A percentile compares a stretch with the other conserved stretches of the same genome.
Conservation (phyloP, 2,888 invertebrate genomes). For the Baccha elongata region DNA sequence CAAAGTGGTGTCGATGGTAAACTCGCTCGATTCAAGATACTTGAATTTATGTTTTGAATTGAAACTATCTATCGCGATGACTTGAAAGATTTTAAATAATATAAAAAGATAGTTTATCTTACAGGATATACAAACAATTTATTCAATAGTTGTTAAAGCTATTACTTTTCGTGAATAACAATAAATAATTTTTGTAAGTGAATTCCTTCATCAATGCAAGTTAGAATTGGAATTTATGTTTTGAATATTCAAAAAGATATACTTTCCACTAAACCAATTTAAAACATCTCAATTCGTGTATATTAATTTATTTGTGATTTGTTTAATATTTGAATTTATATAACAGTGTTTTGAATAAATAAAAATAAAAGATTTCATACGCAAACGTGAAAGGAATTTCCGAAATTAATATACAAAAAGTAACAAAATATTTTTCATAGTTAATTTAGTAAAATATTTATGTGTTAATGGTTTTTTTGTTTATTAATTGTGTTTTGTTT, state of each 20-base stretch:
- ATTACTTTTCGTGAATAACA: neutral
- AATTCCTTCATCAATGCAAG: neutral
- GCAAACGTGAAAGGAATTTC: conserved; percentile 19
- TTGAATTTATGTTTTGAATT: conserved; percentile 18
- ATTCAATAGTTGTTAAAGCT: too few species aligned
- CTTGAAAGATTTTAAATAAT: conserved; percentile 4
- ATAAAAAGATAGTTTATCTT: neutral
- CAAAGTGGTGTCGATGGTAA: neutral
- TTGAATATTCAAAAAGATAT: conserved; percentile 34
- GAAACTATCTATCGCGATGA: conserved; percentile 14
- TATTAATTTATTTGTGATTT: conserved; percentile 38
- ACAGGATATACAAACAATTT: too few species aligned
- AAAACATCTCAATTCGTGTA: conserved; percentile 18
- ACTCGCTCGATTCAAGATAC: conserved; percentile 3
- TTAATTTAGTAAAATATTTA: neutral
- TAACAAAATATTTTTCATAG: conserved; percentile 2
- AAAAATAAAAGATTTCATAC: conserved; percentile 58
- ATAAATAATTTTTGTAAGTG: neutral
- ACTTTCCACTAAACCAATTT: conserved; percentile 11
- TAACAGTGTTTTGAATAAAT: conserved; percentile 62
- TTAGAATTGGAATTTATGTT: conserved; percentile 12
- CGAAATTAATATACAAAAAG: neutral
- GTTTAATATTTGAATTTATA: conserved; percentile 45
- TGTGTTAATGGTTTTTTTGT: conserved; percentile 35
- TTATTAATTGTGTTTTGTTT: conserved; percentile 17